Evolutionary conservation across 2,888 invertebrate species (phyloP), one percentile per base, ranked within the genome.

Genomic region (Leptopterna dolabrata): DNA sequence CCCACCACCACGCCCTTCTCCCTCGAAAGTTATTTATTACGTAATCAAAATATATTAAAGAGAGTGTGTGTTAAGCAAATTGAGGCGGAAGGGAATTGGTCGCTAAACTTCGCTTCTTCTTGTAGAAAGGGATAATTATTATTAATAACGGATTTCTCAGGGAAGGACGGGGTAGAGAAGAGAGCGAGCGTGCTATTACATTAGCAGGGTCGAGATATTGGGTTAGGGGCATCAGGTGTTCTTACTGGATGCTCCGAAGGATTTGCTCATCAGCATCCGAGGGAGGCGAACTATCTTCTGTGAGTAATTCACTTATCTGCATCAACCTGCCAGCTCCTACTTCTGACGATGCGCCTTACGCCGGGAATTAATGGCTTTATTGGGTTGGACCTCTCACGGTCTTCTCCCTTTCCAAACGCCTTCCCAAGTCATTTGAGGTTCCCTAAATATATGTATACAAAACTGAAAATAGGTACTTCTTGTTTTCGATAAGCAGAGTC

Each of bases 1-100:
- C 55, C 70, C 30, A 63, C 71, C 24, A 19, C 78, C 30, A 43
- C 16, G 7, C 16, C 76, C 85, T 55, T 41, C 6, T 55, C 86
- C 7, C 76, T 36, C 43, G 13, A 36, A 55, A 55, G 87, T 78
- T 85, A 78, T 88, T 78, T 87, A 87, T 82, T 84, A 73, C 86
- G 24, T 88, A 87, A 88, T 88, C 88, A 87, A 89, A 89, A 88
- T 89, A 87, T 89, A 89, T 88, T 88, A 87, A 89, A 88, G 87
- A 80, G 84, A 76, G 89, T 86, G 85, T 87, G 88, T 86, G 87
- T 88, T 89, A 88, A 87, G 88, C 87, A 88, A 89, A 89, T 89
- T 89, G 89, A 78, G 19, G 43, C 36, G 76, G 29, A 47, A 27
- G 84, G 80, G 73, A 87, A 41, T 82, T 41, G 71, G 76, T 43